Evolutionary conservation across 2,113 vertebrate genomes (phyloP), one percentile per base, ranked within the genome.

Genomic region (Pelvicachromis taeniatus): DNA sequence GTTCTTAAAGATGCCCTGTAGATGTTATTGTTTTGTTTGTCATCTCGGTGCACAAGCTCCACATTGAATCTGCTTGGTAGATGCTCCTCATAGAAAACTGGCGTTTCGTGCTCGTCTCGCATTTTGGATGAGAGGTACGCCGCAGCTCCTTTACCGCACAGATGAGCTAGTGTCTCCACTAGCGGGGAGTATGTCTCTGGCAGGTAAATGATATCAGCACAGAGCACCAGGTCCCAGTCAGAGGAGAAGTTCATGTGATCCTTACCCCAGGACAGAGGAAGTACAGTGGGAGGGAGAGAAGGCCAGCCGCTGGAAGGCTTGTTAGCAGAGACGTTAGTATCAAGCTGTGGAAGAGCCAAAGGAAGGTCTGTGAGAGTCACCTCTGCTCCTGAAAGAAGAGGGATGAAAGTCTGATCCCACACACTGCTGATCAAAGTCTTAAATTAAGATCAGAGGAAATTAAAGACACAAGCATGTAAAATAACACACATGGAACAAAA

Each of bases 301-400:
- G 87, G 77, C 94, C 91, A 96, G 13, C 94, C 93, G 3, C 38
- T 23, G 35, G 77, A 21, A 2, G 97, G 95, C 54, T 92, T 88
- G 86, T 97, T 98, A 13, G 88, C 92, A 13, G 87, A 93, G 42
- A 97, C 95, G 14, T 98, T 98, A 79, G 82, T 93, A 89, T 95
- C 80, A 75, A 97, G 96, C 87, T 97, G 96, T 53, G 96, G 89
- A 81, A 97, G 86, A 52, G 93, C 96, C 83, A 95, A 29, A 4
- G 97, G 97, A 40, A 97, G 96, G 88, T 98, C 97, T 84, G 97
- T 97, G 85, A 98, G 94, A 48, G 96, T 97, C 88, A 97, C 96
- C 16, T 93, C 80, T 40, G 97, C 97, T 78, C 97, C 97, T 97
- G 86, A 81, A 81, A 42, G 35, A 83, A 29, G 5, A 65, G 2